Conservation (phyloP, 2,113 vertebrate genomes). For the Cariama cristata region DNA sequence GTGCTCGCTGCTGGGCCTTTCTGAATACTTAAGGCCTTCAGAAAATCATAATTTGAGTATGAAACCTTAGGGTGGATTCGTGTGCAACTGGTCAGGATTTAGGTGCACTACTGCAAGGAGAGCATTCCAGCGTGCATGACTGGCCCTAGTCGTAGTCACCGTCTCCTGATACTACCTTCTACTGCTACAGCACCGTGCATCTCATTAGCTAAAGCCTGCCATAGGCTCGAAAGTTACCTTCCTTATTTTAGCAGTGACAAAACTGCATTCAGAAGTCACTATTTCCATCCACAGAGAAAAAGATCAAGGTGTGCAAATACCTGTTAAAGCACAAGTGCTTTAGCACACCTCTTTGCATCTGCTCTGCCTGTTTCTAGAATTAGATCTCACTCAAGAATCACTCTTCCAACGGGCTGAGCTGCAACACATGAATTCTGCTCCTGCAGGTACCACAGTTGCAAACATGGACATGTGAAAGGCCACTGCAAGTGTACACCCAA, state of each 20-base stretch:
- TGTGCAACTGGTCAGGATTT: neutral
- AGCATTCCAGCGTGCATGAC: rapidly evolving
- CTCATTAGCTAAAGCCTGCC: neutral
- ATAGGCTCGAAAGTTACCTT: neutral
- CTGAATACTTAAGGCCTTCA: neutral
- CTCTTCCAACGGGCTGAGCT: neutral
- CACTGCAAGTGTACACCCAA: neutral
- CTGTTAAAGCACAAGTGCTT: neutral
- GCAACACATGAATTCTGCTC: neutral
- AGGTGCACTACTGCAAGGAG: neutral
- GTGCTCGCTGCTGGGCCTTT: neutral
- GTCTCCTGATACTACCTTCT: neutral
- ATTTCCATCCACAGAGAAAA: neutral
- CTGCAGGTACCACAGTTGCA: neutral
- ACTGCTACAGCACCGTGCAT: neutral
- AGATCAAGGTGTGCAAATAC: neutral
- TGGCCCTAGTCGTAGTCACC: rapidly evolving
- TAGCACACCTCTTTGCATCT: neutral
- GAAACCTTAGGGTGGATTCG: neutral
- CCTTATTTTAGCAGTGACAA: neutral
- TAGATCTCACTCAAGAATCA: neutral
- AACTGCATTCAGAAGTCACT: neutral
- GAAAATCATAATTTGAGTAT: neutral
- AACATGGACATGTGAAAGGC: neutral
- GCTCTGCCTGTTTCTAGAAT: neutral